phyloP scores from a whole-genome alignment of 2,113 vertebrate genomes.

The Guaruba guarouba region DNA sequence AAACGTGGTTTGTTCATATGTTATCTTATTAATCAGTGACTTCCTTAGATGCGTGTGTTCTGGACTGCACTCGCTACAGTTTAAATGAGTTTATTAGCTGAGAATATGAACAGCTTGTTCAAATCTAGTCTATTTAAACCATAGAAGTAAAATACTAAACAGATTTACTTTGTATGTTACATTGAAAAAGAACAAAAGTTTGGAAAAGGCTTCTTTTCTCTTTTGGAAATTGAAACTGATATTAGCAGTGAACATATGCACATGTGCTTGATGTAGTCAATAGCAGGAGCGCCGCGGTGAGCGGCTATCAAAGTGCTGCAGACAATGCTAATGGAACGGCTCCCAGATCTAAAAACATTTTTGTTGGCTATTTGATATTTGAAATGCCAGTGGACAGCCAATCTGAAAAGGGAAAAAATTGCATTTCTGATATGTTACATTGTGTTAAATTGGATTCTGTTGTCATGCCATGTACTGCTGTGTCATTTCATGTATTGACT shows the following conservation, averaged over 20 bases:
- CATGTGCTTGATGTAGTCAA: background rate
- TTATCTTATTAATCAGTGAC: constrained; percentile 54
- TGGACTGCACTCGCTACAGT: background rate
- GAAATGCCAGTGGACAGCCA: constrained; percentile 50
- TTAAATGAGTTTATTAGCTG: constrained; percentile 29
- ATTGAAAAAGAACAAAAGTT: background rate
- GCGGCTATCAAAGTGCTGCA: background rate
- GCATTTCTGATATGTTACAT: constrained; percentile 58
- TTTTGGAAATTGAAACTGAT: background rate
- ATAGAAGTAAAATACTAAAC: background rate
- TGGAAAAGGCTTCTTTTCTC: background rate
- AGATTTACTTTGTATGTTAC: background rate
- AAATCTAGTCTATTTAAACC: background rate
- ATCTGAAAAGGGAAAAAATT: constrained; percentile 57
- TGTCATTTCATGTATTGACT: constrained; percentile 59
- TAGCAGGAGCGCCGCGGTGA: background rate
- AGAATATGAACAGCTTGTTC: background rate
- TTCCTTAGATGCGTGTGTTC: background rate
- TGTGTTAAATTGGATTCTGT: constrained; percentile 61
- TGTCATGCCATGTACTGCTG: constrained; percentile 50
- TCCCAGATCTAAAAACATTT: constrained; percentile 39
- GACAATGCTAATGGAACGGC: constrained; percentile 48
- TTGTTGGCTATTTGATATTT: constrained; percentile 50
- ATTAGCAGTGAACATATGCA: background rate
- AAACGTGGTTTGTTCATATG: constrained; percentile 51